Evolutionary conservation across 1,140 invertebrate species (phyloP).

Genomic region (Achroia grisella): DNA sequence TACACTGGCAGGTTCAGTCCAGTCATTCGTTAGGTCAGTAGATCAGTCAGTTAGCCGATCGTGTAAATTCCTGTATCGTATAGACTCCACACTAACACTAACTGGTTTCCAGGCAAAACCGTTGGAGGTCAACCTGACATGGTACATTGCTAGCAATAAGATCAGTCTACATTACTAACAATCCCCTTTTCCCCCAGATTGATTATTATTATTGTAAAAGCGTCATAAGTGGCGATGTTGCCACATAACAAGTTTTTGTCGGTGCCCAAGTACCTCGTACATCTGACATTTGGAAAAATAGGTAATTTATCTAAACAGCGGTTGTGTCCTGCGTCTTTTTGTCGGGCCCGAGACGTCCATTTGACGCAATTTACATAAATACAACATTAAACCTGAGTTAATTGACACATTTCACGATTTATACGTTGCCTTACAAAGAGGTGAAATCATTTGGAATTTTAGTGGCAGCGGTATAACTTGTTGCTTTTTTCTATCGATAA

Average conservation of each 20-base stretch:
- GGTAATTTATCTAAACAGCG: slow-evolving; percentile 29
- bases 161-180: too few relatives aligned
- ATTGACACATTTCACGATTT: slow-evolving; percentile 60
- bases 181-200: too few relatives aligned
- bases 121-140: too few relatives aligned
- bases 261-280: background rate
- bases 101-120: too few relatives aligned
- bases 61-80: too few relatives aligned
- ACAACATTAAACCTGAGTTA: slow-evolving; percentile 55
- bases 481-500: slow-evolving; percentile 26
- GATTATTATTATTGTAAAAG: too few relatives aligned
- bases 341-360: slow-evolving; percentile 29
- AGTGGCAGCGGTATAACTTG: slow-evolving; percentile 25
- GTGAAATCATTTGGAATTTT: slow-evolving; percentile 44
- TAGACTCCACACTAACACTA: too few relatives aligned
- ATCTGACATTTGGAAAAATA: slow-evolving; percentile 32
- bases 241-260: slow-evolving; percentile 18
- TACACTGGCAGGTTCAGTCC: too few relatives aligned
- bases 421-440: slow-evolving; percentile 34
- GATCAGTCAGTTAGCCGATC: too few relatives aligned
- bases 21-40: too few relatives aligned
- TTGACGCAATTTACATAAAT: slow-evolving; percentile 55
- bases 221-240: too few relatives aligned
- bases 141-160: too few relatives aligned
- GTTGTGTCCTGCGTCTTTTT: slow-evolving; percentile 25